A percentile compares a stretch with the other conserved stretches of the same genome.
phyloP scores from a whole-genome alignment of 2,888 invertebrate genomes.

The Stomorhina lunata region DNA sequence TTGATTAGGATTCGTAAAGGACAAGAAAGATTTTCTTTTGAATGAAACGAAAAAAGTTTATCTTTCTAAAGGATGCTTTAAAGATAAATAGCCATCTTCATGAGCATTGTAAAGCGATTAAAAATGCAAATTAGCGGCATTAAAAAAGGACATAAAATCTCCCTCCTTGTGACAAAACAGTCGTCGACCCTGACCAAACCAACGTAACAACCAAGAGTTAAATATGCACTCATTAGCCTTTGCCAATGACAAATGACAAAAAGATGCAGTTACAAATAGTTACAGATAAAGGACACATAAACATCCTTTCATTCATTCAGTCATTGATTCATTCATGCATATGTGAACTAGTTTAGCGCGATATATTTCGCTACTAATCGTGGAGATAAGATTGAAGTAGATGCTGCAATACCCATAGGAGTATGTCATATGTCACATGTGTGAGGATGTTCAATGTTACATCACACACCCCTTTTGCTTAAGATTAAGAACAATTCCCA shows the following conservation, averaged over 20 bases:
- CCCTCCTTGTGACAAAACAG: background rate
- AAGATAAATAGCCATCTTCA: slow-evolving; percentile 52
- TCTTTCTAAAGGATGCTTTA: slow-evolving; percentile 12
- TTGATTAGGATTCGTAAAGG: slow-evolving; percentile 43
- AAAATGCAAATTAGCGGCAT: slow-evolving; percentile 60
- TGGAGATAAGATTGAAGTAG: background rate
- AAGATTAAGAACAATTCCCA: slow-evolving; percentile 12
- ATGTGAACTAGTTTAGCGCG: slow-evolving; percentile 40
- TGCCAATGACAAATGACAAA: slow-evolving; percentile 51
- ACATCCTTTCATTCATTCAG: background rate
- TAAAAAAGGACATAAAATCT: slow-evolving; percentile 48
- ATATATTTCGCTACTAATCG: background rate
- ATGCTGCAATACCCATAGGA: no score
- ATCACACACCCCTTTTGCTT: slow-evolving; percentile 28
- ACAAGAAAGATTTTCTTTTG: background rate
- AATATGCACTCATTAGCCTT: slow-evolving; percentile 64
- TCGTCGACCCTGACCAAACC: slow-evolving; percentile 54
- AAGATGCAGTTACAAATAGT: slow-evolving; percentile 41
- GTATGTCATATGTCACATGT: no score
- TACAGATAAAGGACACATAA: slow-evolving; percentile 13
- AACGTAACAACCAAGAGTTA: slow-evolving; percentile 58
- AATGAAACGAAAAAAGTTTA: background rate
- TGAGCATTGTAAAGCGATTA: slow-evolving; percentile 59
- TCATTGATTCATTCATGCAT: background rate
- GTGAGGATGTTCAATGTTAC: no score